Percentiles rank a stretch among this genome's conserved stretches.
phyloP scores from a whole-genome alignment of 2,113 vertebrate genomes.

The Microtus montanus region DNA sequence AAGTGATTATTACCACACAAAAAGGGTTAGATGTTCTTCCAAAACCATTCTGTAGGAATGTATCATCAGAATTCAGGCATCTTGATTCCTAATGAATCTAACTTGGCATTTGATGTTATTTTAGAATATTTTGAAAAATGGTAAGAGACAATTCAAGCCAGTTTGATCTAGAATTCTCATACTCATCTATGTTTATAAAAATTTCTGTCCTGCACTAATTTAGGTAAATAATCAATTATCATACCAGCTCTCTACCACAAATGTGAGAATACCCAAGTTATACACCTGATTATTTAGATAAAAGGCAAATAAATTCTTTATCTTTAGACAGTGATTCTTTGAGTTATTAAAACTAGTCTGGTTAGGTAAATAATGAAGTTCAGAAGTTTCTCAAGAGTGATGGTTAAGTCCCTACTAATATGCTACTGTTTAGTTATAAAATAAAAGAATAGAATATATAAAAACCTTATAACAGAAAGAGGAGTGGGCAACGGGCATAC shows the following conservation, averaged over 20 bases:
- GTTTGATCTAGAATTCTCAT: neutral
- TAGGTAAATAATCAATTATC: neutral
- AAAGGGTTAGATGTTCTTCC: neutral
- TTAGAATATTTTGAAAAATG: constrained; percentile 28
- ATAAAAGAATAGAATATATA: neutral
- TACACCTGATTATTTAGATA: neutral
- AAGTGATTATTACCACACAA: neutral
- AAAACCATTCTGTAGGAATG: neutral
- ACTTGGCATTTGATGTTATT: neutral
- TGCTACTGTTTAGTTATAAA: neutral
- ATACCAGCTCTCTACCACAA: neutral
- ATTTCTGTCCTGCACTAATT: neutral
- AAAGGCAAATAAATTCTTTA: neutral
- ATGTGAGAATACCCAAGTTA: neutral
- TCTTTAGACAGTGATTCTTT: neutral
- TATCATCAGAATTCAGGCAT: neutral
- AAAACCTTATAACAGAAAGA: neutral
- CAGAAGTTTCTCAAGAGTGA: neutral
- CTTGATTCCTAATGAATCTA: neutral
- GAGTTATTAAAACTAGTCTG: neutral
- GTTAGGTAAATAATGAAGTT: neutral
- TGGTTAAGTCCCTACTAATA: neutral
- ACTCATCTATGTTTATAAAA: neutral
- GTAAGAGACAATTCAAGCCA: neutral
- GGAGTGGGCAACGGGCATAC: neutral